phyloP scores from a whole-genome alignment of 2,113 vertebrate genomes.

The Struthidea cinerea region DNA sequence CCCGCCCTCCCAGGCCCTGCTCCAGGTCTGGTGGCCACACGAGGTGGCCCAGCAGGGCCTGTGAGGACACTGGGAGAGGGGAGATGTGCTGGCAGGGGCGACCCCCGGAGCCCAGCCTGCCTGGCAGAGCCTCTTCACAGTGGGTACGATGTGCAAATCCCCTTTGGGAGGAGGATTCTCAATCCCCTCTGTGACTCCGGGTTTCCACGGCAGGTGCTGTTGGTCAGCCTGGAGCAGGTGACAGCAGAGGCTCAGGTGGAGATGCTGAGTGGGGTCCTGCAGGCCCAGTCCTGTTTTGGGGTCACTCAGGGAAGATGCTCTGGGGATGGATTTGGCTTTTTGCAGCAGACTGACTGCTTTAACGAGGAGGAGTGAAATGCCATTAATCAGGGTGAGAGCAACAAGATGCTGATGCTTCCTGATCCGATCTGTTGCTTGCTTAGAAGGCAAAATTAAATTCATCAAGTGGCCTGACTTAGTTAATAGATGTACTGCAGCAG shows the following conservation, averaged over 20 bases:
- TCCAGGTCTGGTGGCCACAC: accelerated
- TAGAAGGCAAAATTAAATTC: not conserved
- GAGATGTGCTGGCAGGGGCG: not conserved
- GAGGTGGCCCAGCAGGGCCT: not conserved
- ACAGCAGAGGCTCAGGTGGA: accelerated
- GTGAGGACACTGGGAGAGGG: not conserved
- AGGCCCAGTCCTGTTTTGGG: accelerated
- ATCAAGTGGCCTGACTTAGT: not conserved
- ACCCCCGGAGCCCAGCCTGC: not conserved
- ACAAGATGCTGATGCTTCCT: not conserved
- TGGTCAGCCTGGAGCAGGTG: not conserved
- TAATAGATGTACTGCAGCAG: not conserved
- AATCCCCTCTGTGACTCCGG: too few relatives aligned
- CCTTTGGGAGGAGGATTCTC: not conserved
- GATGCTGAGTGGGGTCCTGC: not conserved
- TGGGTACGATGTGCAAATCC: accelerated
- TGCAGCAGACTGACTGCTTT: not conserved
- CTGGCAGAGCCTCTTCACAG: not conserved
- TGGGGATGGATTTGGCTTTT: not conserved
- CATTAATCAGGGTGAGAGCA: not conserved
- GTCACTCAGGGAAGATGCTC: not conserved
- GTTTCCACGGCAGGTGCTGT: accelerated
- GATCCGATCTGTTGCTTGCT: not conserved
- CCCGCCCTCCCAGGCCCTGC: accelerated
- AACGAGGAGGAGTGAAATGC: not conserved